phyloP scores from a whole-genome alignment of 2,888 invertebrate genomes.

The Ptychoptera contaminata region DNA sequence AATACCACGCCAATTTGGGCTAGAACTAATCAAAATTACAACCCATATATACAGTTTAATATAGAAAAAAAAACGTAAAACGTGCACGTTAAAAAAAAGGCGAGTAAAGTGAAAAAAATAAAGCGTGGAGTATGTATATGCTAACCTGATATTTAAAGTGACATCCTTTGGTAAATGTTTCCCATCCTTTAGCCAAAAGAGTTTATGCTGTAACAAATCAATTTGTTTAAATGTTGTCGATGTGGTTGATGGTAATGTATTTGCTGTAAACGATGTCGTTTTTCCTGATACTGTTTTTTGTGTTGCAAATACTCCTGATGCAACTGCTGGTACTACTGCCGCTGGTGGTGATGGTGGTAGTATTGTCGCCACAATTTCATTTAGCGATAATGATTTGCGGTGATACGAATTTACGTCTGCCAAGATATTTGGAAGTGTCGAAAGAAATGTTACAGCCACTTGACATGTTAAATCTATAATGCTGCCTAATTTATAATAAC shows the following conservation, averaged over 20 bases:
- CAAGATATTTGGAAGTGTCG: slow-evolving; percentile 12
- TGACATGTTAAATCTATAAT: slow-evolving; percentile 51
- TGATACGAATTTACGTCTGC: slow-evolving; percentile 1
- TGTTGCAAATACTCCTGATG: no score
- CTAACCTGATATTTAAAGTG: slow-evolving; percentile 6
- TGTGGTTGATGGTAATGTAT: background rate
- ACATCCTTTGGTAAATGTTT: slow-evolving; percentile 1
- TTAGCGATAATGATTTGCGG: no score
- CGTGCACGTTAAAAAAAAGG: background rate
- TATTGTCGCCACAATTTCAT: slow-evolving; percentile 10
- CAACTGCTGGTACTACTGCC: background rate
- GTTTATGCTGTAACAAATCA: slow-evolving; percentile 4
- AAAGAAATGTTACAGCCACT: slow-evolving; percentile 32
- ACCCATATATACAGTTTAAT: slow-evolving; percentile 4
- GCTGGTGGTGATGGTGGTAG: background rate
- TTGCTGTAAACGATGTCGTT: background rate
- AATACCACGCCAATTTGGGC: slow-evolving; percentile 24
- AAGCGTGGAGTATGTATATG: background rate
- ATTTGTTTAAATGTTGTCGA: background rate
- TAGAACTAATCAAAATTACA: slow-evolving; percentile 24
- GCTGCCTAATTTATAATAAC: slow-evolving; percentile 59
- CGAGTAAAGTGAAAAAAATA: no score
- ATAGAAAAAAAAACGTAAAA: slow-evolving; percentile 1
- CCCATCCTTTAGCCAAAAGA: slow-evolving; percentile 4
- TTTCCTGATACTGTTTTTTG: background rate